phyloP scores from a whole-genome alignment of 2,797 vertebrate species.

The Gobionotothen gibberifrons region DNA sequence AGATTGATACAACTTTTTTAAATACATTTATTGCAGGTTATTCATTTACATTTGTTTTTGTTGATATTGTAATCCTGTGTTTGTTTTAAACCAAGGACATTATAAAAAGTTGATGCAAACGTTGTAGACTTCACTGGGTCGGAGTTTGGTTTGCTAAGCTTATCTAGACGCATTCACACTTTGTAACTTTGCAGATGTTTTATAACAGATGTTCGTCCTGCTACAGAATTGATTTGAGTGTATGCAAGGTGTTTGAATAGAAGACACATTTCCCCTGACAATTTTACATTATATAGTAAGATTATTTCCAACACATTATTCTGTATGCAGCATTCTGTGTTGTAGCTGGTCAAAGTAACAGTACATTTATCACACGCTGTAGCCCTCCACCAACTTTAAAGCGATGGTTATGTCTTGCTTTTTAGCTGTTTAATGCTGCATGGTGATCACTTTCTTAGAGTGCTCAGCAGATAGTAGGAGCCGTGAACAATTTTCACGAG shows the following conservation, averaged over 20 bases:
- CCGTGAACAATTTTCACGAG: background rate
- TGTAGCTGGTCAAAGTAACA: too few species aligned
- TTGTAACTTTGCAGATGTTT: slow-evolving; percentile 21
- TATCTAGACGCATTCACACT: too few species aligned
- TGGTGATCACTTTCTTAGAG: background rate
- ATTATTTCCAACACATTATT: too few species aligned
- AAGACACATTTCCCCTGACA: background rate
- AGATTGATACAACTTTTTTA: background rate
- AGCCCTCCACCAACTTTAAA: background rate
- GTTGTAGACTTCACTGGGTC: slow-evolving; percentile 11
- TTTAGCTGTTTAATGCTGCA: background rate
- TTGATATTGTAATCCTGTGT: background rate
- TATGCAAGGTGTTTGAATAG: background rate
- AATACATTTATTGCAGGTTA: slow-evolving; percentile 6
- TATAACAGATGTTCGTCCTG: slow-evolving; percentile 10
- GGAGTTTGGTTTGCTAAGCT: background rate
- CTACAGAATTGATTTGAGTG: slow-evolving; percentile 4
- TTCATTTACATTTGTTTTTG: slow-evolving; percentile 9
- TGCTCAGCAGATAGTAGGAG: background rate
- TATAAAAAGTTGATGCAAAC: background rate
- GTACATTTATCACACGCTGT: too few species aligned
- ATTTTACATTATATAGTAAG: too few species aligned
- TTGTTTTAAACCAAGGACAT: slow-evolving; percentile 15
- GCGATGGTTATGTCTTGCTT: background rate
- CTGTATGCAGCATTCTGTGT: too few species aligned